These are phyloP conservation scores for Brachyopa scutellaris DNA, from an alignment of 2,888 invertebrate genomes.

Conservation along the genomic window DNA sequence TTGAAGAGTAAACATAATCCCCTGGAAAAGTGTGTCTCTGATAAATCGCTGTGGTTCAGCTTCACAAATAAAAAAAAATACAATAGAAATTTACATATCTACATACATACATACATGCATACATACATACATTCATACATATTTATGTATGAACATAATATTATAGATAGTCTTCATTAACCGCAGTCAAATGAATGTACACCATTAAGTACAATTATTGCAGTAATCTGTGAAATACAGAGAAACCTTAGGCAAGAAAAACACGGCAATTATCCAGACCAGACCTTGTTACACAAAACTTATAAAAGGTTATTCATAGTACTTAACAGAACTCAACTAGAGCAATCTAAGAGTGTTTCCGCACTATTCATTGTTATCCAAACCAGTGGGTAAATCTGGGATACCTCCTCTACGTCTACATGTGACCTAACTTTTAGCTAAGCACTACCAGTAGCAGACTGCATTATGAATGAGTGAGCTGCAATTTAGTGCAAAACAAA, in stretches of 20 bases:
- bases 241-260: constrained; percentile 13
- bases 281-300: constrained; percentile 65
- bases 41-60: no score
- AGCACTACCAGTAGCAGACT: constrained; percentile 19
- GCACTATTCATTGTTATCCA: constrained; percentile 50
- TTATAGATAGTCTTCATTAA: no score
- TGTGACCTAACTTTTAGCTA: constrained; percentile 28
- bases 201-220: no score
- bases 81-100: no score
- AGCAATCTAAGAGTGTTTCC: constrained; percentile 48
- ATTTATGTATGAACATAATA: no score
- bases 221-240: no score
- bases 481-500: constrained; percentile 64
- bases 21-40: no score
- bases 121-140: no score
- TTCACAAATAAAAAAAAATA: no score
- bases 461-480: constrained; percentile 37
- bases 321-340: constrained; percentile 30
- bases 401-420: background rate
- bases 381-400: background rate
- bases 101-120: no score
- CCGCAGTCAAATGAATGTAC: no score
- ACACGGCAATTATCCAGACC: constrained; percentile 28
- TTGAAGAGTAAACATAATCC: no score
- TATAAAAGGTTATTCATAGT: constrained; percentile 57